These are phyloP conservation scores for Callocephalon fimbriatum DNA, from an alignment of 2,113 vertebrate species.

Conservation along the genomic window DNA sequence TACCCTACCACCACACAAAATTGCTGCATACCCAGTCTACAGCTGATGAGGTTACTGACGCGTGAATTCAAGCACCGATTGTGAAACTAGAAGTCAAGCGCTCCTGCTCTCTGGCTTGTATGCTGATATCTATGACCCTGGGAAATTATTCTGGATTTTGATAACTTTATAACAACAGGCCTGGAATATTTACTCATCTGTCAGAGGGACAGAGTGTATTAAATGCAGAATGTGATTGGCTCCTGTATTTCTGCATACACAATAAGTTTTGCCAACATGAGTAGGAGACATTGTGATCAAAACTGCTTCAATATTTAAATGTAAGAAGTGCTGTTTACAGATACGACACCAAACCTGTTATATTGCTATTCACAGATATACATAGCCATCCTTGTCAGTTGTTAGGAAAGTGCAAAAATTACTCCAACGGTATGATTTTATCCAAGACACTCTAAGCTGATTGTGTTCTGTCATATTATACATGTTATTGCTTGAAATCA, in stretches of 20 bases:
- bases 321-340: background rate
- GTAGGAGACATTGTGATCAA: background rate
- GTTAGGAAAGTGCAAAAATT: background rate
- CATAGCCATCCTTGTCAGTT: background rate
- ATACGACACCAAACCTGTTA: background rate
- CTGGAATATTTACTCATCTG: background rate
- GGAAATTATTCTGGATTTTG: background rate
- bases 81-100: background rate
- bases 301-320: background rate
- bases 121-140: background rate
- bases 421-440: background rate
- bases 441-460: background rate
- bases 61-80: background rate
- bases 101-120: background rate
- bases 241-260: background rate
- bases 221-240: background rate
- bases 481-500: background rate
- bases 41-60: background rate
- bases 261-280: background rate
- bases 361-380: background rate
- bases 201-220: background rate
- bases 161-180: background rate
- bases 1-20: background rate
- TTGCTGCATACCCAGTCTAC: background rate
- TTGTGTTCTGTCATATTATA: background rate